Conservation (phyloP, 2,113 vertebrate genomes). For the Rallus limicola region DNA sequence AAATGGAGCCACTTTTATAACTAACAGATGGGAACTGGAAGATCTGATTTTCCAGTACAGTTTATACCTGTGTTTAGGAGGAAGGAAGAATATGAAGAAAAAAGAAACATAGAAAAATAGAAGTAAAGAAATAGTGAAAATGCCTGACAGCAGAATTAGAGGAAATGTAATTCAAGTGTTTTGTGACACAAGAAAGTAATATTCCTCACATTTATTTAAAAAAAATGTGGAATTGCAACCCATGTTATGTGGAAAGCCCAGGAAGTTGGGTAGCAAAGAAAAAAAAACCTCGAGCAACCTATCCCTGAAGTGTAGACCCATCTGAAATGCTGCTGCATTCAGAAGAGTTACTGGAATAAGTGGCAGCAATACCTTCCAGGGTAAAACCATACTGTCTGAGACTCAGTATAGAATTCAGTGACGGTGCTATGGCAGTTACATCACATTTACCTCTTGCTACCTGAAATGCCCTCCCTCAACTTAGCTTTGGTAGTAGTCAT, state of each 20-base stretch:
- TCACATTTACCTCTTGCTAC: background rate
- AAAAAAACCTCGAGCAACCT: background rate
- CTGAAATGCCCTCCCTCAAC: background rate
- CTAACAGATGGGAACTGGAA: background rate
- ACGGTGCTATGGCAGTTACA: background rate
- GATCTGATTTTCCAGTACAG: background rate
- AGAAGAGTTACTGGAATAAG: background rate
- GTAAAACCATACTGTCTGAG: background rate
- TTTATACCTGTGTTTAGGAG: background rate
- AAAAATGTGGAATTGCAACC: background rate
- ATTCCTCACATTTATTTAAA: background rate
- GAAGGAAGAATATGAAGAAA: background rate
- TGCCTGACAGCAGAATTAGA: background rate
- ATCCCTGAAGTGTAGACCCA: background rate
- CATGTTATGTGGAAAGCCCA: background rate
- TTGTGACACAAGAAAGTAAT: background rate
- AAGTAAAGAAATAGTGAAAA: background rate
- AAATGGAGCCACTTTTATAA: background rate
- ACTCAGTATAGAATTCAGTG: background rate
- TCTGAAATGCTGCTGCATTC: background rate
- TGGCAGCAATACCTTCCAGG: fast-evolving
- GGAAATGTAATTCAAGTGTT: background rate
- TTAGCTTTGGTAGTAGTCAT: background rate
- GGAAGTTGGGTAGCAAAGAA: background rate
- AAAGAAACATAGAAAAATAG: background rate